Base-by-base conservation (phyloP, 2,797 vertebrate species). In the Falco peregrinus region DNA sequence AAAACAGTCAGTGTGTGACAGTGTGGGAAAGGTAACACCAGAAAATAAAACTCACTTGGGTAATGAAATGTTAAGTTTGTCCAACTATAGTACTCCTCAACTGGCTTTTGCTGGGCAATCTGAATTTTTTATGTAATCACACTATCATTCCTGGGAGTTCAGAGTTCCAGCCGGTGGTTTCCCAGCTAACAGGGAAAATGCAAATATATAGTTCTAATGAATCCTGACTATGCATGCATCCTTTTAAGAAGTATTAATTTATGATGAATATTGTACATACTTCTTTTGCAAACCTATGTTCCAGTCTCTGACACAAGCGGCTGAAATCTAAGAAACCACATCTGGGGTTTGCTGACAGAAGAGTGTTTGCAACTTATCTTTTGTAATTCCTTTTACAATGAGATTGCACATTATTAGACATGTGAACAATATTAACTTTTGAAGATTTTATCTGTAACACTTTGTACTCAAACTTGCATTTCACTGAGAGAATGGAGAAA, bases 311-410 rank as follows among this genome's bases (percentile, higher is more conserved):
- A 56, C n/a, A 84, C 31, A 16, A 10, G 19, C 47, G 35, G 53
- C 2, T 35, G 61, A 89, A 89, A 94, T 60, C 33, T 53, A 78
- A 87, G 74, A 50, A 15, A 24, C 6, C 31, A 7, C 31, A 75
- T 13, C 35, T 71, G 47, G 50, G 39, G 31, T 67, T 79, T 73
- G 54, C 51, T 50, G 43, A 56, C 13, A 82, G 37, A 71, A 68
- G 11, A 10, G 29, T 5, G 2, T 16, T 51, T 39, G n/a, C 26
- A 63, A 39, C 11, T 54, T 39, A 80, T 24, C 61, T 92, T 85
- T 53, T 53, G 28, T 14, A 65, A 93, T 65, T 63, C 29, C 9
- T 74, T 94, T 93, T 63, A 63, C 80, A 89, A 67, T 21, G 77
- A 64, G 51, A 89, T 15, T 37, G 22, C 13, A 18, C 45, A 63